Percentiles rank a stretch among this genome's conserved stretches.
Evolutionary conservation across 37 sponge, comb jelly and placozoan genomes (phyloP).

Genomic region (Geodia barretti): DNA sequence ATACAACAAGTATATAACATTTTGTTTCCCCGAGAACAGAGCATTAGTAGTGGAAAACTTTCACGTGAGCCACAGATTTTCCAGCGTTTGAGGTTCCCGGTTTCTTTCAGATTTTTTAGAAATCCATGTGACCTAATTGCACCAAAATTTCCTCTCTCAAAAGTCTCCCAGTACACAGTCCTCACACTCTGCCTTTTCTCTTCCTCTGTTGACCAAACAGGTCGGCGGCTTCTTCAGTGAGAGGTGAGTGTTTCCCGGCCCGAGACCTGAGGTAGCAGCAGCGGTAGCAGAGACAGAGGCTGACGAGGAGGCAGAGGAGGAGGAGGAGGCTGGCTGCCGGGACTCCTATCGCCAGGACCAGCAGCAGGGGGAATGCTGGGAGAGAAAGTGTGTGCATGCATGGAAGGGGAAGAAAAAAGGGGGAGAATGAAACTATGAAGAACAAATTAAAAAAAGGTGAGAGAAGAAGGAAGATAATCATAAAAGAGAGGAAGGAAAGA

Average conservation of each 20-base stretch:
- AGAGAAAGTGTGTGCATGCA: not conserved
- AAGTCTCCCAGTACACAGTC: no score
- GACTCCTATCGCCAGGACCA: not conserved
- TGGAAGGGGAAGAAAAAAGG: constrained; percentile 9
- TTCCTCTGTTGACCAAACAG: not conserved
- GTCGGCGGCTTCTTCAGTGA: not conserved
- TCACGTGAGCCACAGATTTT: no score
- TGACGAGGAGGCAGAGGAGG: not conserved
- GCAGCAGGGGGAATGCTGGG: not conserved
- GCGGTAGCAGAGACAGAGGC: not conserved
- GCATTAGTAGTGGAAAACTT: no score
- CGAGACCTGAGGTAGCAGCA: not conserved
- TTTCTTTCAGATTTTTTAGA: constrained; percentile 6
- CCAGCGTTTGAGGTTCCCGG: no score
- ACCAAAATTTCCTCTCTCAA: no score
- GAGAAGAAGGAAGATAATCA: not conserved
- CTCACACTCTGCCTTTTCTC: not conserved
- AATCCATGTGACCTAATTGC: no score
- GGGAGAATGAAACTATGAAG: no score
- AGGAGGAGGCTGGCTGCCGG: constrained; percentile 3
- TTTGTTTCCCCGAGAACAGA: no score
- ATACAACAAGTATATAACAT: no score
- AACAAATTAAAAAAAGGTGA: no score
- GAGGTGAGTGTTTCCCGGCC: constrained; percentile 9
- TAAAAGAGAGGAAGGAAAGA: not conserved